Conservation (phyloP, 2,888 invertebrate species). For the Thymelicus acteon region DNA sequence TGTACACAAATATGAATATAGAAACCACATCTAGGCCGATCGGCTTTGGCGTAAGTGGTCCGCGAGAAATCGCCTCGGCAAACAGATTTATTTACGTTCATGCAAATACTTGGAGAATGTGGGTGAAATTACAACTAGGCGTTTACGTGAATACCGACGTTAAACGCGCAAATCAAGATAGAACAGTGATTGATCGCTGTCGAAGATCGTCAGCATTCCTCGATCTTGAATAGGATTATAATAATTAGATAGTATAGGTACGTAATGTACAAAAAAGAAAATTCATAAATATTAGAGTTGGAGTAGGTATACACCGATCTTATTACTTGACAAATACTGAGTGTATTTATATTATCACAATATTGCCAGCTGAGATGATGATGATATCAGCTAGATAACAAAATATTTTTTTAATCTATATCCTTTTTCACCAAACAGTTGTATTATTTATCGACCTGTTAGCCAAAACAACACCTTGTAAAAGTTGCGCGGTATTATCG, state of each 20-base stretch:
- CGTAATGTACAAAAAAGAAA: no score
- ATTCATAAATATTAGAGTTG: no score
- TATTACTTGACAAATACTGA: no score
- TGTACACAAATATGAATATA: conserved; percentile 50
- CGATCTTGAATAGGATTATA: not conserved
- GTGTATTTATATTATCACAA: no score
- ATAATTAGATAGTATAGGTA: not conserved
- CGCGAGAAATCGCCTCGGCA: conserved; percentile 69
- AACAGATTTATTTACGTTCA: conserved; percentile 67
- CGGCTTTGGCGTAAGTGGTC: conserved; percentile 44
- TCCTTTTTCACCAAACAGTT: no score
- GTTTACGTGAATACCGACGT: not conserved
- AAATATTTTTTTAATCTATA: no score
- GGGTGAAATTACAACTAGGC: conserved; percentile 54
- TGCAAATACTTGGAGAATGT: conserved; percentile 64
- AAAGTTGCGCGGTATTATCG: no score
- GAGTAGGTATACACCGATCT: no score
- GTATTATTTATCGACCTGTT: no score
- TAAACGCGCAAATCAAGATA: not conserved
- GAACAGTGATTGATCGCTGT: not conserved
- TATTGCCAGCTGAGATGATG: no score
- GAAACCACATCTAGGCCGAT: conserved; percentile 65
- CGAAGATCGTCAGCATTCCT: not conserved
- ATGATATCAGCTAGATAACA: no score
- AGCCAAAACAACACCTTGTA: no score